Percentiles rank a stretch among this genome's conserved stretches.
These are phyloP conservation scores for Hydropsyche tenuis DNA, from an alignment of 1,140 invertebrate genomes.

Conservation along the genomic window DNA sequence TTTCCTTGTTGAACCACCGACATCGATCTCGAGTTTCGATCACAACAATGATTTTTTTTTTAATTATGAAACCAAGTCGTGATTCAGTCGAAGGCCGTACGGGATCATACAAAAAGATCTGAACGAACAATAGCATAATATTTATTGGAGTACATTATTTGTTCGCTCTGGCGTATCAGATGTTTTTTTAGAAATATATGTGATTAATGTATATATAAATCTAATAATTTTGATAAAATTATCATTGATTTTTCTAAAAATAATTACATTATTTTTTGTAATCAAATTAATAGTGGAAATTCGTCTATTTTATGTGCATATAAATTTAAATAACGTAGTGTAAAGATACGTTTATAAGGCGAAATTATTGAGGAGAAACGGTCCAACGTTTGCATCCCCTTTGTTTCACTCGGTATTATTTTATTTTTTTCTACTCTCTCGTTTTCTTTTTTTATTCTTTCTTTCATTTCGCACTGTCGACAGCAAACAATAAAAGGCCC, in stretches of 20 bases:
- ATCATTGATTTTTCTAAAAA: no score
- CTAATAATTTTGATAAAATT: no score
- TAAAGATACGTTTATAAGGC: constrained; percentile 1
- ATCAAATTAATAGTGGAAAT: no score
- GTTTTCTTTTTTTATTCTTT: constrained; percentile 7
- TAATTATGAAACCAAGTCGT: constrained; percentile 27
- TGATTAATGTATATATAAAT: no score
- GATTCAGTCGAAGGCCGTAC: constrained; percentile 13
- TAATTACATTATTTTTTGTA: no score
- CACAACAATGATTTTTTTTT: constrained; percentile 25
- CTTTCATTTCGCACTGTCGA: constrained; percentile 17
- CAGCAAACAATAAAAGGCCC: constrained; percentile 33
- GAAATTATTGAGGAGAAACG: neutral
- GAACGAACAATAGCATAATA: no score
- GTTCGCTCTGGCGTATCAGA: no score
- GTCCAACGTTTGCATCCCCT: constrained; percentile 23
- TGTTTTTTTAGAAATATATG: no score
- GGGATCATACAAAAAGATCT: neutral
- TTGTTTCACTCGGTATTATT: constrained; percentile 13
- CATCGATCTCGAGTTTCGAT: constrained; percentile 3
- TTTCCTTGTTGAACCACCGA: neutral
- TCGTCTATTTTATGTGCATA: no score
- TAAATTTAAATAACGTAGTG: constrained; percentile 6
- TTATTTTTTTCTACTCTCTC: neutral
- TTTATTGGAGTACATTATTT: no score